A percentile compares a stretch with the other conserved stretches of the same genome.
Conservation (phyloP, 2,113 vertebrate species). For the Taxidea taxus region DNA sequence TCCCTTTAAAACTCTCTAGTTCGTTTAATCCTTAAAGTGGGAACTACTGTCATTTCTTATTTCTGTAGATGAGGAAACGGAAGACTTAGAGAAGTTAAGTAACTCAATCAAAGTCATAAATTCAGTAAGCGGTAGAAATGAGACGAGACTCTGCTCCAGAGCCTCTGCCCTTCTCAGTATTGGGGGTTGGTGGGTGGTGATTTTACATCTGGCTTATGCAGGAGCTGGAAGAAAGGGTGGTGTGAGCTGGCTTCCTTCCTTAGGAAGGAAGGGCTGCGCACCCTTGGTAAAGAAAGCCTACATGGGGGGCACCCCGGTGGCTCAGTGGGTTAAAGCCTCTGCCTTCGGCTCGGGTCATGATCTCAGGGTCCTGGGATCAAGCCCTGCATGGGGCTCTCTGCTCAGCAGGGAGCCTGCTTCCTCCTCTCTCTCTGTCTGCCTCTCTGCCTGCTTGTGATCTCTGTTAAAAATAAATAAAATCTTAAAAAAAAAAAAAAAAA, state of each 20-base stretch:
- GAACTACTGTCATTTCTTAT: neutral
- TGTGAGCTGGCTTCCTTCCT: neutral
- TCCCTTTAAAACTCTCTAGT: neutral
- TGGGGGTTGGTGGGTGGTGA: fast-evolving
- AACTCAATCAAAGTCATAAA: neutral
- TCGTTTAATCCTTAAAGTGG: neutral
- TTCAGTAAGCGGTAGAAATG: neutral
- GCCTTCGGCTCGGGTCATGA: too few species aligned
- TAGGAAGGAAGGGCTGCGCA: neutral
- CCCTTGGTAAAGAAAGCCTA: neutral
- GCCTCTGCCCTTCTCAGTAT: neutral
- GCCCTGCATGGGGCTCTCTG: too few species aligned
- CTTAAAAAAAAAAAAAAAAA: neutral
- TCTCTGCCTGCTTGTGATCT: too few species aligned
- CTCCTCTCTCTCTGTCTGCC: too few species aligned
- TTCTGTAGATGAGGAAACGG: neutral
- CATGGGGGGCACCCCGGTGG: too few species aligned
- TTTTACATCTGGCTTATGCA: neutral
- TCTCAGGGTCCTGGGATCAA: too few species aligned
- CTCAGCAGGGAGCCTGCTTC: too few species aligned
- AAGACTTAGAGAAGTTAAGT: neutral
- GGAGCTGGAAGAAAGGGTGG: neutral
- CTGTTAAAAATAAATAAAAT: too few species aligned
- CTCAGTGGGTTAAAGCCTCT: too few species aligned
- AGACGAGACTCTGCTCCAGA: neutral